Conservation (phyloP, 2,113 vertebrate species). For the Drymodes brunneopygia region DNA sequence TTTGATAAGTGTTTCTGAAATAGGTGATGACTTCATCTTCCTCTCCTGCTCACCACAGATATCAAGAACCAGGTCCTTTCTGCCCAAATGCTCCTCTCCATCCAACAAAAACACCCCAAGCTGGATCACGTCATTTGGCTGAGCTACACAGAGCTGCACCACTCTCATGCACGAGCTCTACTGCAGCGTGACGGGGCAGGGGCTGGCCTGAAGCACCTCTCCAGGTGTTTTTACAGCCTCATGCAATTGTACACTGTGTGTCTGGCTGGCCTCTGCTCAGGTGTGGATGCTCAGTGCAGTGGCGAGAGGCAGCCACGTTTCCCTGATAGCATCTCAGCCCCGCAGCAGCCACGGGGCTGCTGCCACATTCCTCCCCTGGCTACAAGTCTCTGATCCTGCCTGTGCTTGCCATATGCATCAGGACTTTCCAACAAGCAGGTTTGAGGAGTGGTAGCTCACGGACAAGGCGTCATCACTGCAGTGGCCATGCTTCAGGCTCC, state of each 20-base stretch:
- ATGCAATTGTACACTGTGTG: neutral
- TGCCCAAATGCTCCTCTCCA: neutral
- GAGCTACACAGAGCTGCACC: neutral
- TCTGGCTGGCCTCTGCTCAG: neutral
- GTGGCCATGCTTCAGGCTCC: fast-evolving
- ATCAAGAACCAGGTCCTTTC: neutral
- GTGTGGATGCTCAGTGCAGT: neutral
- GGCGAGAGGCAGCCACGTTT: neutral
- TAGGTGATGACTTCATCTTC: conserved; percentile 22
- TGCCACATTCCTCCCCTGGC: neutral
- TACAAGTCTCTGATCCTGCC: neutral
- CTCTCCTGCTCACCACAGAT: neutral
- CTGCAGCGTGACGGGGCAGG: neutral
- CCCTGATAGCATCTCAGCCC: neutral
- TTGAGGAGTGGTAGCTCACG: neutral
- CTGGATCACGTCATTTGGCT: neutral
- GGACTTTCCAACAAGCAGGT: neutral
- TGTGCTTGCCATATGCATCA: neutral
- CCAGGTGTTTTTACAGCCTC: neutral
- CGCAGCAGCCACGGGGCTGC: neutral
- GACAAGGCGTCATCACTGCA: fast-evolving
- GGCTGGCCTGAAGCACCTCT: neutral
- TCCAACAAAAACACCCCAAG: neutral
- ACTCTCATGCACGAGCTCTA: fast-evolving
- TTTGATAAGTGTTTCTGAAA: neutral